Conservation (phyloP, 1,140 invertebrate species). For the Drosophila auraria region DNA sequence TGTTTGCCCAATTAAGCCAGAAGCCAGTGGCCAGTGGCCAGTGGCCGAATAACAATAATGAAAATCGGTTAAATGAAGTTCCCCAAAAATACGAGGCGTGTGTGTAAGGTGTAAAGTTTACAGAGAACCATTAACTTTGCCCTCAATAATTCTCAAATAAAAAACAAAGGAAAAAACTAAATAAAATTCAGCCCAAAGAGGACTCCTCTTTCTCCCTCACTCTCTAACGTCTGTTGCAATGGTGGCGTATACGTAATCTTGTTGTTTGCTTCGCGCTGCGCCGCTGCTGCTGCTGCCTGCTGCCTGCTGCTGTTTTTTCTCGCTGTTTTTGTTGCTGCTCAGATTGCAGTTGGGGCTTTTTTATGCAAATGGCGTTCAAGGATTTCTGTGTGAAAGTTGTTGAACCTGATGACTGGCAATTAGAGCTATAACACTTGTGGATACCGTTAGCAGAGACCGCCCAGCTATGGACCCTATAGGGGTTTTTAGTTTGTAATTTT, state of each 20-base stretch:
- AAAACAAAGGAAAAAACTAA: neutral
- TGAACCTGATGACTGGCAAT: conserved; percentile 81
- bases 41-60: neutral
- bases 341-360: conserved; percentile 58
- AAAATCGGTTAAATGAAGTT: neutral
- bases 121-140: conserved; percentile 28
- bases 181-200: conserved; percentile 6
- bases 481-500: too few species aligned
- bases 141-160: conserved; percentile 34
- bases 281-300: neutral
- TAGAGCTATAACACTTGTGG: conserved; percentile 61
- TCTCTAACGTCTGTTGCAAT: conserved; percentile 57
- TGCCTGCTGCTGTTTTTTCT: conserved; percentile 24
- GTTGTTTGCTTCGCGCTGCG: conserved; percentile 50
- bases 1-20: conserved; percentile 29
- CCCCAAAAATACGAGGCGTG: neutral
- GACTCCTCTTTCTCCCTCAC: neutral
- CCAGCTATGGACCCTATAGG: neutral
- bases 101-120: conserved; percentile 1
- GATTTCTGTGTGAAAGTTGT: conserved; percentile 84
- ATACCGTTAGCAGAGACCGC: conserved; percentile 2
- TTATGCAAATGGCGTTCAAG: conserved; percentile 84
- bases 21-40: neutral
- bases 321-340: conserved; percentile 33
- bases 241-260: conserved; percentile 80